phyloP scores from a whole-genome alignment of 2,113 vertebrate species.

The Notiomystis cincta region DNA sequence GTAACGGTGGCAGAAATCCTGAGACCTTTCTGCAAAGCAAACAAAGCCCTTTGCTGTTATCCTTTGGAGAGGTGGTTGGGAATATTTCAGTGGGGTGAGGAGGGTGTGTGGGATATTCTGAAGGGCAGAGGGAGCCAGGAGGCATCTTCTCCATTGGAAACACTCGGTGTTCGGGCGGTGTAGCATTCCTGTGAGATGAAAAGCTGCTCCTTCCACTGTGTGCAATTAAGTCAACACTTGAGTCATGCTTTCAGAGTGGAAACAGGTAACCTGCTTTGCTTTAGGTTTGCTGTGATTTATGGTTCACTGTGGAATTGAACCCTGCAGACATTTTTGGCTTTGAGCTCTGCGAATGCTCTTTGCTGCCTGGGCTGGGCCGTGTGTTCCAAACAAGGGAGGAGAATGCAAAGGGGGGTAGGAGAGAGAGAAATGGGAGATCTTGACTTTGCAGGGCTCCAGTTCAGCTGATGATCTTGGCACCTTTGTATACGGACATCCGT shows the following conservation, averaged over 20 bases:
- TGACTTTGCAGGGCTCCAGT: background rate
- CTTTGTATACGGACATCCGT: background rate
- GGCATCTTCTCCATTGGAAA: constrained; percentile 6
- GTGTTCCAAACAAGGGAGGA: background rate
- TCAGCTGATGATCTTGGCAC: background rate
- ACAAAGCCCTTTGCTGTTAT: background rate
- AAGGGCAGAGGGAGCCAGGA: constrained; percentile 31
- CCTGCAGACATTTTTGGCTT: background rate
- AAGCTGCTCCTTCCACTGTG: constrained; percentile 11
- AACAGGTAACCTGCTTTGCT: background rate
- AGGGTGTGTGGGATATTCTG: constrained; percentile 11
- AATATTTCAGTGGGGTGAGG: background rate
- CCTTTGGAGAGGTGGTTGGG: background rate
- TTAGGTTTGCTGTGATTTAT: background rate
- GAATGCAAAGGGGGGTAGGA: background rate
- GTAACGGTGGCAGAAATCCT: background rate
- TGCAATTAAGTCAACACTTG: background rate
- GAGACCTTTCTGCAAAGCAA: background rate
- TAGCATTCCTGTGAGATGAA: constrained; percentile 47
- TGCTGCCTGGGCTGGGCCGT: background rate
- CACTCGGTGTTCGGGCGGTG: background rate
- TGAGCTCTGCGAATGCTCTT: background rate
- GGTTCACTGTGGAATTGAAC: background rate
- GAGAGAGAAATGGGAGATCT: background rate
- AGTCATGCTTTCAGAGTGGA: background rate